phyloP scores from a whole-genome alignment of 2,797 vertebrate genomes.

The Paratrypauchen microcephalus region DNA sequence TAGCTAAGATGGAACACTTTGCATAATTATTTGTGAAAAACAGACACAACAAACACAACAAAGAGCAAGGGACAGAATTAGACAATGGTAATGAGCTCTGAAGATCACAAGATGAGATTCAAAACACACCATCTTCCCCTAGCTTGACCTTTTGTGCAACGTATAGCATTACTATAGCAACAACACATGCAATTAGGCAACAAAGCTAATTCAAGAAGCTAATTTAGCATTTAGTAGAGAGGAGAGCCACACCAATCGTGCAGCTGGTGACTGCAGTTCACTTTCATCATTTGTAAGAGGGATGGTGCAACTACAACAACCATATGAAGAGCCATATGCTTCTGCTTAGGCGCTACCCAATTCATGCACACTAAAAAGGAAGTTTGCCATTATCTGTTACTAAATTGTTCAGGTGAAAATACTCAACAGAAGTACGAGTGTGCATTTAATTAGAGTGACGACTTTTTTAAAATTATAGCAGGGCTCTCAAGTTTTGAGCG shows the following conservation, averaged over 20 bases:
- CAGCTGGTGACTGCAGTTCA: not conserved
- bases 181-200: not conserved
- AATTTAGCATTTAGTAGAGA: not conserved
- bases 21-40: slow-evolving; percentile 13
- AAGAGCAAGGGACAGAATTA: slow-evolving; percentile 8
- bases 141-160: not conserved
- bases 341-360: slow-evolving; percentile 3
- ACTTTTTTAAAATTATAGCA: no score
- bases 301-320: slow-evolving; percentile 7
- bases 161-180: not conserved
- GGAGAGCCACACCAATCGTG: not conserved
- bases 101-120: not conserved
- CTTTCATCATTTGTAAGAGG: not conserved
- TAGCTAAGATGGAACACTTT: not conserved
- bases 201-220: not conserved
- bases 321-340: not conserved
- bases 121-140: not conserved
- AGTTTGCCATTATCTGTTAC: not conserved
- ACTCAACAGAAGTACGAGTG: no score
- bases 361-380: slow-evolving; percentile 22
- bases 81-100: slow-evolving; percentile 10
- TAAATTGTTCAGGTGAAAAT: not conserved
- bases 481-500: no score
- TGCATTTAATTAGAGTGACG: no score
- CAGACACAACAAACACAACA: not conserved